Evolutionary conservation across 2,888 invertebrate genomes (phyloP).

Genomic region (Ormyrus nitidulus): DNA sequence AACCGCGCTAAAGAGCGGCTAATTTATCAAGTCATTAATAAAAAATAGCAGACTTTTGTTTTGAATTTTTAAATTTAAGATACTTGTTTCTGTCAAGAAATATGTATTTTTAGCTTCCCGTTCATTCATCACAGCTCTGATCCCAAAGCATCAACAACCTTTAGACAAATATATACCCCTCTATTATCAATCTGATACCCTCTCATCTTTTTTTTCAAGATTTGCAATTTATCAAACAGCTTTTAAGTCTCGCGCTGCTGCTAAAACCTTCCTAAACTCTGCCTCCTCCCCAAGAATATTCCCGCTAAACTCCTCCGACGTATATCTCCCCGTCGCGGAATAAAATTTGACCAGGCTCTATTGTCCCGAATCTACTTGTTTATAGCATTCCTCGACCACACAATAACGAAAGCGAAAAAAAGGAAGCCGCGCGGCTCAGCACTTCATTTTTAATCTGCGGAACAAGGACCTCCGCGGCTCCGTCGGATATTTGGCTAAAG

Average conservation of each 20-base stretch:
- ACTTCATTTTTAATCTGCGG: constrained; percentile 51
- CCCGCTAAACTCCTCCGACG: not conserved
- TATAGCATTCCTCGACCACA: too few relatives aligned
- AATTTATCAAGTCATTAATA: not conserved
- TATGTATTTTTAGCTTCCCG: constrained; percentile 14
- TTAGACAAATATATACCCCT: not conserved
- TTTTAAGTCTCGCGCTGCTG: constrained; percentile 16
- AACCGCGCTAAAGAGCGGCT: too few relatives aligned
- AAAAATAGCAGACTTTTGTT: not conserved
- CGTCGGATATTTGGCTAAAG: constrained; percentile 56
- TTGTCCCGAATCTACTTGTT: too few relatives aligned
- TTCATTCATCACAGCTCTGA: constrained; percentile 33
- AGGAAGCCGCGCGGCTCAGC: not conserved
- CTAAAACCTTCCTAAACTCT: constrained; percentile 2
- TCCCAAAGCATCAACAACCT: constrained; percentile 13
- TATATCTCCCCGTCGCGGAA: not conserved
- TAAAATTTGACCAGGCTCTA: too few relatives aligned
- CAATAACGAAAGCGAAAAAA: not conserved
- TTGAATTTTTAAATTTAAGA: constrained; percentile 25
- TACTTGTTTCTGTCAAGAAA: constrained; percentile 31
- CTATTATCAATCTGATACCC: constrained; percentile 21
- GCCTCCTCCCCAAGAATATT: too few relatives aligned
- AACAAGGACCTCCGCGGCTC: constrained; percentile 26
- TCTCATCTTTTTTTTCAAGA: constrained; percentile 20
- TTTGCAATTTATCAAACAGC: constrained; percentile 20